phyloP scores from a whole-genome alignment of 2,888 invertebrate genomes.

The Pseudococcus jackbeardsleyi region DNA sequence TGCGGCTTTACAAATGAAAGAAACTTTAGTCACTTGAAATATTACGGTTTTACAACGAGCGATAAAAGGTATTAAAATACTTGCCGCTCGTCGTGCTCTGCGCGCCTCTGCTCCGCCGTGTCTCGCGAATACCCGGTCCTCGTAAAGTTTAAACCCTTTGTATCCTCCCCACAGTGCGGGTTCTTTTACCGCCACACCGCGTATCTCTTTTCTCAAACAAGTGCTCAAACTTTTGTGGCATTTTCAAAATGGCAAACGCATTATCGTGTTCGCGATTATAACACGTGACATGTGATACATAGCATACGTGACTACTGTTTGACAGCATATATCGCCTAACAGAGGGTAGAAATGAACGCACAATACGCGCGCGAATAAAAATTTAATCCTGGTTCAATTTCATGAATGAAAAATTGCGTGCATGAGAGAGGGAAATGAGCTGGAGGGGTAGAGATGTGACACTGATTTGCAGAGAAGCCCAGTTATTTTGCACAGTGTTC shows the following conservation, averaged over 20 bases:
- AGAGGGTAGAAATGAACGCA: background rate
- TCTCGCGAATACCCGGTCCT: too few relatives aligned
- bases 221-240: conserved; percentile 22
- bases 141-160: background rate
- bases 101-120: background rate
- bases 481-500: too few relatives aligned
- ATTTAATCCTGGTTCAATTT: background rate
- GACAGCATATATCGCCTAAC: background rate
- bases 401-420: background rate
- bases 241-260: conserved; percentile 22
- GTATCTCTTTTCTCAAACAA: background rate
- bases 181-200: background rate
- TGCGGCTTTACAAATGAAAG: conserved; percentile 32
- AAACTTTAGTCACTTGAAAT: conserved; percentile 27
- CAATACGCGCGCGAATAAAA: background rate
- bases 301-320: conserved; percentile 15
- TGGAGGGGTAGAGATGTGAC: too few relatives aligned
- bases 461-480: too few relatives aligned
- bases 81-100: background rate
- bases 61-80: conserved; percentile 28
- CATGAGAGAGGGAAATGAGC: too few relatives aligned
- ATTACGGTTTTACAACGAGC: background rate
- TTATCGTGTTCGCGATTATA: conserved; percentile 8
- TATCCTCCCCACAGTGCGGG: background rate
- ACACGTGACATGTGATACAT: conserved; percentile 14